Evolutionary conservation across 2,888 invertebrate species (phyloP).

Genomic region (Cryptus armator): DNA sequence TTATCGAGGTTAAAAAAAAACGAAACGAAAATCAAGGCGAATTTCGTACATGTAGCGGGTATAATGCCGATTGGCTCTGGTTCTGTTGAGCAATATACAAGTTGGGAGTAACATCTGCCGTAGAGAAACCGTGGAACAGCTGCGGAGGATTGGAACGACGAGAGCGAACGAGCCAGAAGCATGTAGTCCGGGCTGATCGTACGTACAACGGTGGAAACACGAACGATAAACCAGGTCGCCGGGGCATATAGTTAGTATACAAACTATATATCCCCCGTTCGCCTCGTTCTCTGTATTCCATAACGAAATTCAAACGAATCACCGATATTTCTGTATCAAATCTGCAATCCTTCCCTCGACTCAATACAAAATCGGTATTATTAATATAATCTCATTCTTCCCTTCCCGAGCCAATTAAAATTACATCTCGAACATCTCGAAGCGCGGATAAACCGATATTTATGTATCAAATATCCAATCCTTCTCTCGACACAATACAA

Average conservation of each 20-base stretch:
- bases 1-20: conserved; percentile 41
- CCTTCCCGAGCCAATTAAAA: conserved; percentile 34
- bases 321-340: conserved; percentile 30
- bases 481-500: too few relatives aligned
- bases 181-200: conserved; percentile 68
- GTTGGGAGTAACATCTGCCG: conserved; percentile 80
- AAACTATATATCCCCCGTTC: conserved; percentile 33
- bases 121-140: conserved; percentile 79
- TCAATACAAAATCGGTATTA: too few relatives aligned
- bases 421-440: conserved; percentile 19
- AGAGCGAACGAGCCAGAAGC: conserved; percentile 64
- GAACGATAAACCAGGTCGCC: conserved; percentile 71
- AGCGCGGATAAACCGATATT: background rate
- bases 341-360: too few relatives aligned
- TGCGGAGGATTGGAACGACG: conserved; percentile 75
- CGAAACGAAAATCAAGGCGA: conserved; percentile 47
- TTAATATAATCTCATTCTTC: background rate
- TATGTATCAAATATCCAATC: conserved; percentile 10
- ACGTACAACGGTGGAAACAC: conserved; percentile 65
- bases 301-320: conserved; percentile 41
- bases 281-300: conserved; percentile 14
- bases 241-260: conserved; percentile 43
- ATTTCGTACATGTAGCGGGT: conserved; percentile 61
- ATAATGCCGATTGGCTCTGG: conserved; percentile 71
- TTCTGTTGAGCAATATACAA: conserved; percentile 71